Evolutionary conservation across 2,113 vertebrate genomes (phyloP), one percentile per base, ranked within the genome.

Genomic region (Phycodurus eques): DNA sequence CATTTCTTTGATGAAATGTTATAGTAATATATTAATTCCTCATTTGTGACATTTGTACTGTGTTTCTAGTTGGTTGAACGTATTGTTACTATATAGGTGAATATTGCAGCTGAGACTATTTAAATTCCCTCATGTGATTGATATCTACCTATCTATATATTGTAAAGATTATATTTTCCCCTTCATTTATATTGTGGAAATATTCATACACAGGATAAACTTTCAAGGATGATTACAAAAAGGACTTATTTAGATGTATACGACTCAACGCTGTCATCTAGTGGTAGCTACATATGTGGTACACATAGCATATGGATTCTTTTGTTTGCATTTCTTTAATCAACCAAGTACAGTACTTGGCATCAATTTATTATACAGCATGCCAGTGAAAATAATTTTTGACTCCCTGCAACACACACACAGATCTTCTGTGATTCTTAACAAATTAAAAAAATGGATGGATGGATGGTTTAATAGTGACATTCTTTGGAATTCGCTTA

Each of bases 231-330:
- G 12, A 6, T 59, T 10, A 59, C 22, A 59, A 56, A 22, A 56
- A 35, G 33, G 15, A 19, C 8, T 42, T 8, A 42, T 61, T 61
- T 19, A 33, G 35, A 62, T 42, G 22, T 59, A 27, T 3, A 9
- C 35, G 13, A 67, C 35, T 17, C 47, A 66, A 76, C 71, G 75
- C 35, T 71, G 65, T 14, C 79, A 83, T 79, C 87, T 84, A 70
- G 80, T 76, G 86, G 53, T 42, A 0, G 0, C n/a, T 61, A 57
- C 7, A 0, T 46, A 17, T 51, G 6, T 27, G 20, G 35, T 39
- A 35, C 8, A n/a, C n/a, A 56, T 22, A 22, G n/a, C 54, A 12
- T 22, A 31, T 59, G 19, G 20, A 2, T 31, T 27, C 13, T 31
- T 31, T 14, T 22, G 5, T 56, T 56, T 56, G 2, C 20, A 56